Percentiles rank a stretch among this genome's conserved stretches.
Evolutionary conservation across 2,113 vertebrate genomes (phyloP).

Genomic region (Cyanistes caeruleus): DNA sequence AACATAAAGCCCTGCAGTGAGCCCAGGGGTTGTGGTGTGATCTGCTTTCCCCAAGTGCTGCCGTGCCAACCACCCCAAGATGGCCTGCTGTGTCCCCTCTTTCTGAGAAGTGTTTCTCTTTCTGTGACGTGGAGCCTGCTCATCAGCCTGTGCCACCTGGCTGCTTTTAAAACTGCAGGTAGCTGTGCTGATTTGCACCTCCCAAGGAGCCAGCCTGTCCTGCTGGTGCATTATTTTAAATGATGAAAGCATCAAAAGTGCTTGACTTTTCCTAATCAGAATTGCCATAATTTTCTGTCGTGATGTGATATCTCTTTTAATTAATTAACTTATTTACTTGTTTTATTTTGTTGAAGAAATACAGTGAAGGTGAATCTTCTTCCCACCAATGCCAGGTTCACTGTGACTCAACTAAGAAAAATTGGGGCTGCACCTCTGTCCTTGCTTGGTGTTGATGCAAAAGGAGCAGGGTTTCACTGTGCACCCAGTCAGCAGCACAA

Average conservation of each 20-base stretch:
- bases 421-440: fast-evolving
- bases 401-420: not conserved
- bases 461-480: not conserved
- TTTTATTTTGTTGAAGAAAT: not conserved
- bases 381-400: not conserved
- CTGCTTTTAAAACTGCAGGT: not conserved
- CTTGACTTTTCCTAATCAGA: not conserved
- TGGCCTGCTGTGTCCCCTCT: fast-evolving
- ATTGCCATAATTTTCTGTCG: not conserved
- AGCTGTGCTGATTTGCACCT: not conserved
- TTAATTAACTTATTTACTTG: not conserved
- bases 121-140: fast-evolving
- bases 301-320: not conserved
- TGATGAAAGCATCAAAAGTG: not conserved
- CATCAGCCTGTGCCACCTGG: not conserved
- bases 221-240: not conserved
- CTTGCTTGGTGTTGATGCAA: not conserved
- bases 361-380: not conserved
- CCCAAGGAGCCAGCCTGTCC: not conserved
- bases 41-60: not conserved
- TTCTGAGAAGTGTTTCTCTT: not conserved
- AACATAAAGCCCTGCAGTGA: not conserved
- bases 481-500: not conserved
- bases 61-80: not conserved
- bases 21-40: not conserved